Conservation (phyloP, 2,113 vertebrate genomes). For the Mormyrus lacerda region DNA sequence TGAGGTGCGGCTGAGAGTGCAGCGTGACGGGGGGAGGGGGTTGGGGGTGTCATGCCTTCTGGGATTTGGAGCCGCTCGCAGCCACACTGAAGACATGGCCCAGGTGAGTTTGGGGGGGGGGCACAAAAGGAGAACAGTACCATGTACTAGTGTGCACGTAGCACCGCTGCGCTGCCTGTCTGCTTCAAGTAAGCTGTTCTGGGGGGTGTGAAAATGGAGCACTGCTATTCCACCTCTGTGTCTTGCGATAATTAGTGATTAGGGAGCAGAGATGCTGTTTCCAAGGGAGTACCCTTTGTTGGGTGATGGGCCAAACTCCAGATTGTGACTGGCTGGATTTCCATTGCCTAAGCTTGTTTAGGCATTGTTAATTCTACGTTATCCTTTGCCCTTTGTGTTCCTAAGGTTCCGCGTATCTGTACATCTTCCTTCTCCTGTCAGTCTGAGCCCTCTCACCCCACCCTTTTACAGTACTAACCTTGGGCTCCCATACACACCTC, state of each 20-base stretch:
- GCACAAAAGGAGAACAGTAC: not conserved
- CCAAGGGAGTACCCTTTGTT: not conserved
- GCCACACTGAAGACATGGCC: slow-evolving; percentile 40
- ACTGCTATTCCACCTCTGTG: not conserved
- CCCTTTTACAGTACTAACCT: not conserved
- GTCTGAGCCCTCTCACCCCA: not conserved
- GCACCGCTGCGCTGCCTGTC: not conserved
- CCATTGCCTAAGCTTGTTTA: not conserved
- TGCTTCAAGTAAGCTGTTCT: not conserved
- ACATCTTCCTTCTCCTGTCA: not conserved
- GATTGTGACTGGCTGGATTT: not conserved
- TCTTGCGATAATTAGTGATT: slow-evolving; percentile 3
- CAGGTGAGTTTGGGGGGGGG: slow-evolving; percentile 32
- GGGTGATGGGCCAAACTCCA: not conserved
- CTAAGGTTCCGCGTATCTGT: not conserved
- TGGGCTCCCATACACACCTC: not conserved
- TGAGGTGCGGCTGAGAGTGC: not conserved
- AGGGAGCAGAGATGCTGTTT: not conserved
- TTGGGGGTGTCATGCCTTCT: slow-evolving; percentile 30
- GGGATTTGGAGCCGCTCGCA: slow-evolving; percentile 22
- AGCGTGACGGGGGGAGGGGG: not conserved
- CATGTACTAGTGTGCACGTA: not conserved
- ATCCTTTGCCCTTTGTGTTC: not conserved
- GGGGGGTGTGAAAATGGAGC: not conserved
- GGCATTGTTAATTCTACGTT: not conserved